Evolutionary conservation across 2,888 invertebrate genomes (phyloP).

Genomic region (Callimorpha dominula): DNA sequence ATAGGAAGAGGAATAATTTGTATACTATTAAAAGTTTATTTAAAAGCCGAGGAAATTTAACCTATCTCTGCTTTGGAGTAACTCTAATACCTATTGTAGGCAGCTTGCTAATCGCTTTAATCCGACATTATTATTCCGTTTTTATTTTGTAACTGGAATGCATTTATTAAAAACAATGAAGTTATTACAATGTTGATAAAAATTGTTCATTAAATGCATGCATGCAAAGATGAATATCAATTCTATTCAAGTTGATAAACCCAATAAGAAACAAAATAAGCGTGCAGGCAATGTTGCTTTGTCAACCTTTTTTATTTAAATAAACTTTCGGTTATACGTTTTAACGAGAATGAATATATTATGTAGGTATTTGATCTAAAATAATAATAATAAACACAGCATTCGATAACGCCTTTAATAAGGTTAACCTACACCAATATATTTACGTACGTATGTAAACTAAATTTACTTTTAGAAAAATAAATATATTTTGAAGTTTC

Average conservation of each 20-base stretch:
- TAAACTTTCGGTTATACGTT: background rate
- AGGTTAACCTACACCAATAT: background rate
- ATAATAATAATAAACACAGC: background rate
- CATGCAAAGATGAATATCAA: background rate
- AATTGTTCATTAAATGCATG: background rate
- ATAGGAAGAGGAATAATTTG: background rate
- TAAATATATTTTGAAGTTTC: background rate
- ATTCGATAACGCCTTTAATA: background rate
- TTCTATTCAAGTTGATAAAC: background rate
- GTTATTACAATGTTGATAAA: background rate
- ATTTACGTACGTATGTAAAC: background rate
- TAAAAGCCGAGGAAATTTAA: background rate
- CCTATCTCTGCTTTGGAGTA: no score
- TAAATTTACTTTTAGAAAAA: background rate
- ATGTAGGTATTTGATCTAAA: background rate
- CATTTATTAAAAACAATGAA: background rate
- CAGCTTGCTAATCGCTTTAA: background rate
- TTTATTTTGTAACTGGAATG: background rate
- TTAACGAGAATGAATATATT: background rate
- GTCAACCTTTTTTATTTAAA: background rate
- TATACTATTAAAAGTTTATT: background rate
- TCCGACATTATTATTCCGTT: background rate
- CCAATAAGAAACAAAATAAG: background rate
- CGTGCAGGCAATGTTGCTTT: background rate
- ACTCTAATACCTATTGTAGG: background rate